Conservation (phyloP, 2,888 invertebrate genomes). For the Harpalus rufipes region DNA sequence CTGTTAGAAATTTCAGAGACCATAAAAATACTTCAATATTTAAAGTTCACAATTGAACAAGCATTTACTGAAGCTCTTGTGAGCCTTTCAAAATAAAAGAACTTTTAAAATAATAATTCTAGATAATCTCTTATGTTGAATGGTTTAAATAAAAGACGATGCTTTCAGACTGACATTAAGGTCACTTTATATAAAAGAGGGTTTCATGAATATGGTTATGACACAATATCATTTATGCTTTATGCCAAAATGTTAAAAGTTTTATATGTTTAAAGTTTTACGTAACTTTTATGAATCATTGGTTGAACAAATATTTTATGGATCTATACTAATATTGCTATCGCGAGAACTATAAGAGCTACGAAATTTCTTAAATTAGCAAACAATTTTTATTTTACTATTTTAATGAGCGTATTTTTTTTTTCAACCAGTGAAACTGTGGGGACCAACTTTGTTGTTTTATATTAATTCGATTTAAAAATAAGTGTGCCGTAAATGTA, state of each 20-base stretch:
- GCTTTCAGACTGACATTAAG: conserved; percentile 12
- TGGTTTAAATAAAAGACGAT: not conserved
- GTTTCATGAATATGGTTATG: conserved; percentile 43
- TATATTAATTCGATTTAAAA: no score
- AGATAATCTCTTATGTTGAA: conserved; percentile 34
- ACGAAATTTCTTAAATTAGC: no score
- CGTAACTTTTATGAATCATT: not conserved
- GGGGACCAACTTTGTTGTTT: no score
- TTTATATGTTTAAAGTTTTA: not conserved
- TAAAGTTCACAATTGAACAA: conserved; percentile 28
- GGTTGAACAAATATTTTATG: no score
- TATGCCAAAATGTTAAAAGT: not conserved
- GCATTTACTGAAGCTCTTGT: conserved; percentile 24
- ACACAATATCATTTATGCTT: not conserved
- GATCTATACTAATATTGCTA: no score
- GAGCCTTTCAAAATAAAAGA: conserved; percentile 45
- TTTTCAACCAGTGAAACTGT: no score
- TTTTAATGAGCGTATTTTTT: no score
- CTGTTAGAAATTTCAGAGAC: conserved; percentile 6
- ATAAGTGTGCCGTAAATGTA: no score
- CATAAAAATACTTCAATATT: conserved; percentile 36
- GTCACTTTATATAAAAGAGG: conserved; percentile 31
- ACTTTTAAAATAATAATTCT: conserved; percentile 42
- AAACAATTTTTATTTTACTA: no score
- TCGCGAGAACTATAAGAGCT: no score